Conservation (phyloP, 2,113 vertebrate genomes). For the Nettapus auritus region DNA sequence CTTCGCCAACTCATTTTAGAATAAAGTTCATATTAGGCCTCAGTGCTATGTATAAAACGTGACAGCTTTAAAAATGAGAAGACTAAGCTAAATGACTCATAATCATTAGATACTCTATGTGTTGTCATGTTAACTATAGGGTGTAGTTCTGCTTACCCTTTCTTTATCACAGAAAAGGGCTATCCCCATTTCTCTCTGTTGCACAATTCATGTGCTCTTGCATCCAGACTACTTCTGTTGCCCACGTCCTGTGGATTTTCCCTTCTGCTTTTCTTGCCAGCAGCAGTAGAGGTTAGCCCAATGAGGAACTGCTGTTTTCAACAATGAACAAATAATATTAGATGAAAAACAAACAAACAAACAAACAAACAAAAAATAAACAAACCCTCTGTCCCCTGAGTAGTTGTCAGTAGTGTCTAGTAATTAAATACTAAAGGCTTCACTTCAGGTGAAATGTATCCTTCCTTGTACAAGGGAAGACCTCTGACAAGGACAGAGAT, state of each 20-base stretch:
- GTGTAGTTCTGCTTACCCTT: conserved; percentile 20
- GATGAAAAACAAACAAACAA: not conserved
- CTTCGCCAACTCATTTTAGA: conserved; percentile 24
- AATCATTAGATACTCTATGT: conserved; percentile 21
- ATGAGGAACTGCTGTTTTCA: not conserved
- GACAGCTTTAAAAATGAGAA: conserved; percentile 26
- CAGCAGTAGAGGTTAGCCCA: not conserved
- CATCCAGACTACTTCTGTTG: not conserved
- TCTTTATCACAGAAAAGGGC: conserved; percentile 20
- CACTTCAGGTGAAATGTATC: not conserved
- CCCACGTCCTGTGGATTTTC: not conserved
- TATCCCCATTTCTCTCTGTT: not conserved
- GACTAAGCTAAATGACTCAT: not conserved
- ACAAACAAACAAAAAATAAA: no score
- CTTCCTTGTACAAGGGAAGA: not conserved
- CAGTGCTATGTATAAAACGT: conserved; percentile 8
- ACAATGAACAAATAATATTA: not conserved
- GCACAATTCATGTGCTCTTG: not conserved
- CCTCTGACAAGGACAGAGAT: not conserved
- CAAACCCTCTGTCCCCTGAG: not conserved
- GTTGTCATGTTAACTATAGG: conserved; percentile 32
- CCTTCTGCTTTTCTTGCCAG: not conserved
- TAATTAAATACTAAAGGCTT: not conserved
- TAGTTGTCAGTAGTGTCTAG: not conserved
- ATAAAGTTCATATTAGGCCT: not conserved